These are phyloP conservation scores for Galerucella calmariensis DNA, from an alignment of 2,888 invertebrate genomes.

Conservation along the genomic window DNA sequence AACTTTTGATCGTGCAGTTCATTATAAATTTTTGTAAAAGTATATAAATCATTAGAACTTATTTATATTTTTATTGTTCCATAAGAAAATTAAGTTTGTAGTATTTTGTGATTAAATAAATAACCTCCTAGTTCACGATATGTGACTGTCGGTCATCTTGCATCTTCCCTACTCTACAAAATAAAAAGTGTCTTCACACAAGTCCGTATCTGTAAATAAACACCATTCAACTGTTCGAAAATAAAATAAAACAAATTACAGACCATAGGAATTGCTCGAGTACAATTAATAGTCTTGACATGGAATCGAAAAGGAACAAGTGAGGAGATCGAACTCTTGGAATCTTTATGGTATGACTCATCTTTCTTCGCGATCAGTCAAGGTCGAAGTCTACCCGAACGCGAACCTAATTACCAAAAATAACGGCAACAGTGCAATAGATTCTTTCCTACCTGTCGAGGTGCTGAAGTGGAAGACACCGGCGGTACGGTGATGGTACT, in stretches of 20 bases:
- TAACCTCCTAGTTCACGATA: no score
- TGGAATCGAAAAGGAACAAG: constrained; percentile 23
- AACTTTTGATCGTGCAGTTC: no score
- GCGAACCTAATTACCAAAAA: constrained; percentile 8
- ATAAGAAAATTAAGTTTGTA: no score
- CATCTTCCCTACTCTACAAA: neutral
- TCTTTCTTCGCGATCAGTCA: constrained; percentile 34
- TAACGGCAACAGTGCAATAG: constrained; percentile 5
- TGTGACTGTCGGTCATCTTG: no score
- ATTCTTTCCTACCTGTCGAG: neutral
- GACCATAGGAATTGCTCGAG: constrained; percentile 7
- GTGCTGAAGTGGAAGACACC: neutral
- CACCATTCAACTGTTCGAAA: neutral
- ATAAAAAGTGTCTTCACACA: neutral
- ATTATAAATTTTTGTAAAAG: no score
- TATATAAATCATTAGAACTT: no score
- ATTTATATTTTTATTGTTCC: no score
- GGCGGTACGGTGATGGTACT: neutral
- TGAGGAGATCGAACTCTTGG: constrained; percentile 40
- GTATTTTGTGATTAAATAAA: no score
- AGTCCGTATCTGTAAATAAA: constrained; percentile 21
- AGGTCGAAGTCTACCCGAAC: constrained; percentile 36
- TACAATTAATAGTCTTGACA: constrained; percentile 26
- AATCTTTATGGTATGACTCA: constrained; percentile 38
- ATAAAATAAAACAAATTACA: constrained; percentile 25